phyloP scores from a whole-genome alignment of 2,113 vertebrate genomes.

The Monopterus albus region DNA sequence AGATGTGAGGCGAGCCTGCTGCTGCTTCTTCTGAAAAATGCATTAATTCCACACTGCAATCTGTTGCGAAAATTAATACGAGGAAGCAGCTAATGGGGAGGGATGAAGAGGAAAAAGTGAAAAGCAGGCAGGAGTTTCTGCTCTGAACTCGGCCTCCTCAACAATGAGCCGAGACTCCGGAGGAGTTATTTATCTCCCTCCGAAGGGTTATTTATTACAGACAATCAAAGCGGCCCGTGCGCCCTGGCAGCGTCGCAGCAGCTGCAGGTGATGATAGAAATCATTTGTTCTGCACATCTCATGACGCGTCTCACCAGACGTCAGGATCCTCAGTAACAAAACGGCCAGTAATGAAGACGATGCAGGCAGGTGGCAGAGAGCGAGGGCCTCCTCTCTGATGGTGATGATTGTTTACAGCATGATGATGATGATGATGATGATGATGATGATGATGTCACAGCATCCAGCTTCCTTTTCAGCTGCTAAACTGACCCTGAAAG shows the following conservation, averaged over 20 bases:
- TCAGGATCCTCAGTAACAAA: constrained; percentile 16
- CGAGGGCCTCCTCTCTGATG: constrained; percentile 13
- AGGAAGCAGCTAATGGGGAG: constrained; percentile 45
- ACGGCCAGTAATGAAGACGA: constrained; percentile 24
- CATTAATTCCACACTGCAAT: constrained; percentile 61
- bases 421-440: not conserved
- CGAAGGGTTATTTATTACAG: constrained; percentile 57
- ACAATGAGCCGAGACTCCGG: not conserved
- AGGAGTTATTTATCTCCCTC: constrained; percentile 58
- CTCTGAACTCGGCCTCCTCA: not conserved
- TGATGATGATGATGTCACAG: not conserved
- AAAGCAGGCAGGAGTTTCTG: constrained; percentile 7
- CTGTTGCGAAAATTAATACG: constrained; percentile 61
- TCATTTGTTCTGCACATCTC: constrained; percentile 37
- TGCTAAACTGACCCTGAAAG: not conserved
- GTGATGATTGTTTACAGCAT: constrained; percentile 10
- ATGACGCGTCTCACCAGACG: not conserved
- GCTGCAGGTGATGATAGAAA: constrained; percentile 61
- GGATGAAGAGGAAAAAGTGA: constrained; percentile 6
- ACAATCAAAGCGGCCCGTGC: constrained; percentile 18
- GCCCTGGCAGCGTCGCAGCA: constrained; percentile 18
- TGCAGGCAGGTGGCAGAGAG: constrained; percentile 15
- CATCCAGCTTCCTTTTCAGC: not conserved
- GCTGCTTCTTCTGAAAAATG: constrained; percentile 56
- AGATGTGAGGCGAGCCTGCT: constrained; percentile 64